Evolutionary conservation across 1,140 invertebrate genomes (phyloP).

Genomic region (Diabrotica undecimpunctata): DNA sequence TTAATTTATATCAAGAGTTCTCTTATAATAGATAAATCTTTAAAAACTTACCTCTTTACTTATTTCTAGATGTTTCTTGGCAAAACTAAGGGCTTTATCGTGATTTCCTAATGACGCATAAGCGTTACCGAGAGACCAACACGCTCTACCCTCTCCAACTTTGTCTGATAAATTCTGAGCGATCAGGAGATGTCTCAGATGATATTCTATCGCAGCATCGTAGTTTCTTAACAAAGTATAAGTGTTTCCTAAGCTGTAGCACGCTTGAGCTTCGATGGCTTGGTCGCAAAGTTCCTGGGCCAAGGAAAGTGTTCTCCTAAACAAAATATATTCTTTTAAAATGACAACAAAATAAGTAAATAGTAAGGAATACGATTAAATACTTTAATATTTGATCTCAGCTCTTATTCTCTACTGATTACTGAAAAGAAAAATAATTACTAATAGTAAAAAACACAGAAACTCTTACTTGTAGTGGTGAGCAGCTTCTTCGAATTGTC

Average conservation of each 20-base stretch:
- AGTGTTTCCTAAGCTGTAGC: conserved; percentile 95
- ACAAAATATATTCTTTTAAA: background rate
- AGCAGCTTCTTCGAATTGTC: conserved; percentile 91
- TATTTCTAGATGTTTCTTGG: conserved; percentile 83
- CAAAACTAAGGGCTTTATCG: conserved; percentile 88
- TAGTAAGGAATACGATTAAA: too few species aligned
- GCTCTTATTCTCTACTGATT: too few species aligned
- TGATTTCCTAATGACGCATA: conserved; percentile 89
- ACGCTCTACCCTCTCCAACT: conserved; percentile 83
- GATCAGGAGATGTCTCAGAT: conserved; percentile 86
- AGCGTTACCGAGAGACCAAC: conserved; percentile 88
- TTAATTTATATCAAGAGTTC: too few species aligned
- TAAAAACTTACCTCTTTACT: conserved; percentile 75
- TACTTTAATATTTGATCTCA: too few species aligned
- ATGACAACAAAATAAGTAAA: too few species aligned
- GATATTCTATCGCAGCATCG: conserved; percentile 87
- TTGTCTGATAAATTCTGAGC: conserved; percentile 86
- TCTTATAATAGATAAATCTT: background rate
- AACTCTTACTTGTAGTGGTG: conserved; percentile 87
- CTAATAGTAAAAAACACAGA: background rate
- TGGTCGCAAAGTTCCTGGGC: conserved; percentile 85
- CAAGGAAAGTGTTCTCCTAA: conserved; percentile 75
- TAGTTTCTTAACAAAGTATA: conserved; percentile 94
- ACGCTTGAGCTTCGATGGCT: conserved; percentile 94
- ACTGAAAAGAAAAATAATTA: too few species aligned